phyloP scores from a whole-genome alignment of 2,888 invertebrate species.

The Lasius platythorax region DNA sequence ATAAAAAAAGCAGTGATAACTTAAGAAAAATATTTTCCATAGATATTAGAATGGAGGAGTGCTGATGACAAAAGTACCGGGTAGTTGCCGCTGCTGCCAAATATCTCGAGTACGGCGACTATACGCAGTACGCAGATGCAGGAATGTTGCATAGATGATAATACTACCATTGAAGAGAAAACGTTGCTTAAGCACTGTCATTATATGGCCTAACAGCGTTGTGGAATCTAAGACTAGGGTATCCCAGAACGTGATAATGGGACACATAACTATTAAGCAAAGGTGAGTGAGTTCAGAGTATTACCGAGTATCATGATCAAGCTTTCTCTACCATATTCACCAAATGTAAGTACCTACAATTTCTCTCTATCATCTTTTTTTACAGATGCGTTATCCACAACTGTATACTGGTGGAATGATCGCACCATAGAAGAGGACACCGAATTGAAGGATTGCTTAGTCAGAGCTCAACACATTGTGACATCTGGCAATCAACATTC shows the following conservation, averaged over 20 bases:
- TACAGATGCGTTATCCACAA: conserved; percentile 91
- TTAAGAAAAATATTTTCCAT: conserved; percentile 68
- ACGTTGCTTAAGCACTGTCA: conserved; percentile 93
- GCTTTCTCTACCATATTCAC: background rate
- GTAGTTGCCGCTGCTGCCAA: conserved; percentile 84
- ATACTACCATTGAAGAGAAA: conserved; percentile 91
- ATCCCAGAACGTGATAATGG: conserved; percentile 94
- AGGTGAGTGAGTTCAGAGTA: conserved; percentile 88
- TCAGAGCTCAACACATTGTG: conserved; percentile 90
- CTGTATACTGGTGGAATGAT: conserved; percentile 91
- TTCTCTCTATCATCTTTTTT: conserved; percentile 65
- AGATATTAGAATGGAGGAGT: conserved; percentile 90
- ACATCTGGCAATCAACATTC: conserved; percentile 86
- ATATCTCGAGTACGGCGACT: conserved; percentile 89
- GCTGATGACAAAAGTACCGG: conserved; percentile 81
- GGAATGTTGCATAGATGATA: conserved; percentile 92
- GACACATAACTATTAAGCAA: conserved; percentile 93
- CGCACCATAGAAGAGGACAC: conserved; percentile 90
- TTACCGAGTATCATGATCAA: background rate
- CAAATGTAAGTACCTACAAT: background rate
- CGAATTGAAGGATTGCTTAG: conserved; percentile 91
- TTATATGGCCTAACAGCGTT: conserved; percentile 91
- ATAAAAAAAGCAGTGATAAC: background rate
- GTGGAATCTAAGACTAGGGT: conserved; percentile 94
- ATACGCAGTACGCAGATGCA: conserved; percentile 92